Evolutionary conservation across 2,113 vertebrate genomes (phyloP).

Genomic region (Dasyprocta punctata): DNA sequence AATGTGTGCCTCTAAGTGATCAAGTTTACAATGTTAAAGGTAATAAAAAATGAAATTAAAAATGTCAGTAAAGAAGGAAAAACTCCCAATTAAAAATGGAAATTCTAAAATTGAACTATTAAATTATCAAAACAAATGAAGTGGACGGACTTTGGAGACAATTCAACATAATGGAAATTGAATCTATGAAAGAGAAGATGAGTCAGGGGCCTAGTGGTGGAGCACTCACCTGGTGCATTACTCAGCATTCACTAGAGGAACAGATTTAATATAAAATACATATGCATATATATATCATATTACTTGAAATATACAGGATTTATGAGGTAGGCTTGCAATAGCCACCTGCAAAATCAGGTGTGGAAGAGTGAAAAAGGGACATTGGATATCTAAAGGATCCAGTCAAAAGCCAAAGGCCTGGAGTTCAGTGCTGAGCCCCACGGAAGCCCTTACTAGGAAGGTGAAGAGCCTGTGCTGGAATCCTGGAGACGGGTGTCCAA

Average conservation of each 20-base stretch:
- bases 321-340: background rate
- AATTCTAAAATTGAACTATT: background rate
- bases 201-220: background rate
- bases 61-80: background rate
- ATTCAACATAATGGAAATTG: background rate
- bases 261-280: background rate
- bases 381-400: background rate
- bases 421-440: too few relatives aligned
- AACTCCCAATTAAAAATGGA: background rate
- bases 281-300: too few relatives aligned
- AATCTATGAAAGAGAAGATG: background rate
- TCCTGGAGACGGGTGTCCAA: too few relatives aligned
- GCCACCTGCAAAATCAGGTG: background rate
- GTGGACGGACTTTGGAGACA: background rate
- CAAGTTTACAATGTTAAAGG: background rate
- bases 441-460: too few relatives aligned
- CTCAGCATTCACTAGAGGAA: background rate
- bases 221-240: background rate
- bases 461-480: too few relatives aligned
- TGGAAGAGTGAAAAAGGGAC: background rate
- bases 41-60: background rate
- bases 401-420: background rate
- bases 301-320: background rate
- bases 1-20: background rate
- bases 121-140: background rate